Conservation (phyloP, 1,140 invertebrate genomes). For the Chionoecetes opilio region DNA sequence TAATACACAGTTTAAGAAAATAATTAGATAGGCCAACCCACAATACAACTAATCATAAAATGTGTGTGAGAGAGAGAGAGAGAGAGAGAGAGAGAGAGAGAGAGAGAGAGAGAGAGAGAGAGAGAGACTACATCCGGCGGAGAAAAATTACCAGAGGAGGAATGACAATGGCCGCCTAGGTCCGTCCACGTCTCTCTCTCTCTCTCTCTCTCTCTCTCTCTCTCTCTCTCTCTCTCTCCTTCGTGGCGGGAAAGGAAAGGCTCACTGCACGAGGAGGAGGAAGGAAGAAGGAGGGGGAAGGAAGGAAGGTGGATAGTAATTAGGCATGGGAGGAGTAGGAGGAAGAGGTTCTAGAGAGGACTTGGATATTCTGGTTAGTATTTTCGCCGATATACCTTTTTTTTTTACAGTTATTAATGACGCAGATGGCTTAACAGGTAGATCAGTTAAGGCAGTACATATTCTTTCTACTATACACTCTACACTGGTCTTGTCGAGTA, state of each 20-base stretch:
- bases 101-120: neutral
- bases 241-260: neutral
- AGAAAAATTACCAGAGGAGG: neutral
- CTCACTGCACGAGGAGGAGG: no score
- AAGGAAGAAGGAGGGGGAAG: neutral
- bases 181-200: neutral
- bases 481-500: no score
- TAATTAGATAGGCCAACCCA: no score
- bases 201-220: neutral
- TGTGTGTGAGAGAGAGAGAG: slow-evolving; percentile 42
- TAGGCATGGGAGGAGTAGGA: slow-evolving; percentile 12
- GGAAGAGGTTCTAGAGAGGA: neutral
- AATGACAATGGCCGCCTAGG: no score
- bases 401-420: no score
- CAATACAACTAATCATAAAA: neutral
- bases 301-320: neutral
- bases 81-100: slow-evolving; percentile 50
- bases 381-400: no score
- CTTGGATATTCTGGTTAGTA: no score
- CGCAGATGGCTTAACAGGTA: no score
- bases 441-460: no score
- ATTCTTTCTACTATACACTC: no score
- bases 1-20: neutral
- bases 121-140: neutral
- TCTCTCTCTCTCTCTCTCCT: slow-evolving; percentile 23